Conservation (phyloP, 1,140 invertebrate species). For the Drosophila nikananu region DNA sequence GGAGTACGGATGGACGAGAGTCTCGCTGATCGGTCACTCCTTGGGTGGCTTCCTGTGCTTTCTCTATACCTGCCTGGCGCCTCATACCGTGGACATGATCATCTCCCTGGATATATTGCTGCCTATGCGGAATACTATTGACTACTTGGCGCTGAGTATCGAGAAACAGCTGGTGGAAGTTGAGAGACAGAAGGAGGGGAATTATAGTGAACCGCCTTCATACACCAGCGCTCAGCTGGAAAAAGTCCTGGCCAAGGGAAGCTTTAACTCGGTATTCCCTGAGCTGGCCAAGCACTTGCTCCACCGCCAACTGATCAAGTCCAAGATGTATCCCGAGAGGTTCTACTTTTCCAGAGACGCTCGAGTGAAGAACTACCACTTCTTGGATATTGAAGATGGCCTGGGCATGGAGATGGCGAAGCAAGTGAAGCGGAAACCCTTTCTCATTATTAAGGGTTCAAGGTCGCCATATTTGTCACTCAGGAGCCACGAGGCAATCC, state of each 20-base stretch:
- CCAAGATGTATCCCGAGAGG: slow-evolving; percentile 86
- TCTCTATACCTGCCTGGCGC: slow-evolving; percentile 86
- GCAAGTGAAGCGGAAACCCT: slow-evolving; percentile 58
- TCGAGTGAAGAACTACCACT: slow-evolving; percentile 84
- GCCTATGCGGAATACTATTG: slow-evolving; percentile 39
- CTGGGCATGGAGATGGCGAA: slow-evolving; percentile 45
- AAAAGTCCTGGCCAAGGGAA: slow-evolving; percentile 85
- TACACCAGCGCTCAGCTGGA: slow-evolving; percentile 87
- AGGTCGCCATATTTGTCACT: slow-evolving; percentile 18
- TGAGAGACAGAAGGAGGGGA: slow-evolving; percentile 37
- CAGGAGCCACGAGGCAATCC: slow-evolving; percentile 79
- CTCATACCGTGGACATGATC: slow-evolving; percentile 87
- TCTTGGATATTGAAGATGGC: slow-evolving; percentile 19
- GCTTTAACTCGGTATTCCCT: slow-evolving; percentile 86
- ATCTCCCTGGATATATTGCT: slow-evolving; percentile 88
- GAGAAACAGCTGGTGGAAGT: slow-evolving; percentile 60
- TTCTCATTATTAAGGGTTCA: slow-evolving; percentile 64
- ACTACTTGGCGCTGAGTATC: slow-evolving; percentile 11
- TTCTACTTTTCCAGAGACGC: slow-evolving; percentile 88
- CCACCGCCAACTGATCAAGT: slow-evolving; percentile 86
- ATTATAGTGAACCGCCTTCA: slow-evolving; percentile 86
- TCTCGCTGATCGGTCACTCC: slow-evolving; percentile 89
- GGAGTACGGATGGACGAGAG: slow-evolving; percentile 89
- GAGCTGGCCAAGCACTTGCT: slow-evolving; percentile 87
- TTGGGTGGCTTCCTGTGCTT: slow-evolving; percentile 87